phyloP scores from a whole-genome alignment of 1,140 invertebrate genomes.

The Latrodectus geometricus region DNA sequence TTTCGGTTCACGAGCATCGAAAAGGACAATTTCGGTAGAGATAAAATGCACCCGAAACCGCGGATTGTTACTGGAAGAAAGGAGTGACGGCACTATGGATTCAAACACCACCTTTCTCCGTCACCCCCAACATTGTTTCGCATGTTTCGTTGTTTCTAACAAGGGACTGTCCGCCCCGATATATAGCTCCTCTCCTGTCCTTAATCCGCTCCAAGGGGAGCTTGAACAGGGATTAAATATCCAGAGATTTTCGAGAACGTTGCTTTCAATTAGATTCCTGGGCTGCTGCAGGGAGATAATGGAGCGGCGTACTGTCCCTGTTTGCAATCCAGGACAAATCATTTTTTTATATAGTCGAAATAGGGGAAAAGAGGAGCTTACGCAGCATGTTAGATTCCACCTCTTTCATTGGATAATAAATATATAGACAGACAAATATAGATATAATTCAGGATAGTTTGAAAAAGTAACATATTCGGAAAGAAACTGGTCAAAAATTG shows the following conservation, averaged over 20 bases:
- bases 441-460: no score
- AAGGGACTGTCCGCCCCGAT: constrained; percentile 51
- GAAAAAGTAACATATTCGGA: no score
- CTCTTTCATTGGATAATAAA: neutral
- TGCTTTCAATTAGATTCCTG: constrained; percentile 60
- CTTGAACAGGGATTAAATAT: constrained; percentile 56
- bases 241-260: constrained; percentile 61
- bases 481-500: no score
- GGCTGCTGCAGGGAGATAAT: constrained; percentile 58
- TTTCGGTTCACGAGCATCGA: no score
- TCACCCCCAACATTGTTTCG: constrained; percentile 22
- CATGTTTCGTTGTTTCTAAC: constrained; percentile 55
- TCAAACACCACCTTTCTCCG: neutral
- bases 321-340: constrained; percentile 57
- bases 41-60: neutral
- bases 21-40: no score
- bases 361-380: constrained; percentile 34
- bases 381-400: constrained; percentile 33
- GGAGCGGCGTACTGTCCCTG: constrained; percentile 45
- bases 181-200: constrained; percentile 28
- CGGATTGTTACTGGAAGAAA: neutral
- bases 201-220: constrained; percentile 22
- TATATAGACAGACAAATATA: no score
- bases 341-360: constrained; percentile 57
- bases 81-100: constrained; percentile 20